These are phyloP conservation scores for Sipha flava DNA, from an alignment of 1,140 invertebrate genomes.

Conservation along the genomic window DNA sequence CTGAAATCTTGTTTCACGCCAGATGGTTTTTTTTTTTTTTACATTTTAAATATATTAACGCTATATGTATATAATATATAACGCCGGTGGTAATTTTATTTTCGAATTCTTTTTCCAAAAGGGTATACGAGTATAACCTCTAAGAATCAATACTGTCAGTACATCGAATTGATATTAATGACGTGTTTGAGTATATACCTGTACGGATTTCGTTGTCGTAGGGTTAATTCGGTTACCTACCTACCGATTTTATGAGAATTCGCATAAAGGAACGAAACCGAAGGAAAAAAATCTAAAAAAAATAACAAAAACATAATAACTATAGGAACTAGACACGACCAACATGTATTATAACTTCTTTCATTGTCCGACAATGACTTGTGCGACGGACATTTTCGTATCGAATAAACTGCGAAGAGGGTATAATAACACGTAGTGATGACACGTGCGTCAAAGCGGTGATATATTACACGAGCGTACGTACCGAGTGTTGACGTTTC, in stretches of 20 bases:
- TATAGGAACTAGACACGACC: not conserved
- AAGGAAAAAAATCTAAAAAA: not conserved
- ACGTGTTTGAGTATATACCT: too few species aligned
- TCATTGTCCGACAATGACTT: not conserved
- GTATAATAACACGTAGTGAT: not conserved
- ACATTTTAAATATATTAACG: too few species aligned
- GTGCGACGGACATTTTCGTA: not conserved
- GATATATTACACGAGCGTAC: too few species aligned
- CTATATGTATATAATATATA: too few species aligned
- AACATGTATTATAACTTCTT: not conserved
- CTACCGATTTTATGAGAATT: not conserved
- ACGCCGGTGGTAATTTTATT: not conserved
- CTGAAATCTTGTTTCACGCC: too few species aligned
- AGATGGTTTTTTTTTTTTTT: too few species aligned
- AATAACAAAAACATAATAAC: too few species aligned
- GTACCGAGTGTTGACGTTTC: too few species aligned
- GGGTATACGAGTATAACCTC: not conserved
- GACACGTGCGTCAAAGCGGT: not conserved
- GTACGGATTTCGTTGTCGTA: too few species aligned
- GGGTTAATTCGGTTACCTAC: too few species aligned
- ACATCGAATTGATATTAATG: slow-evolving; percentile 1
- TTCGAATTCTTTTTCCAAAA: not conserved
- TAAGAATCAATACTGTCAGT: not conserved
- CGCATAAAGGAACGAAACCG: not conserved
- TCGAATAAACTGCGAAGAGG: not conserved